These are phyloP conservation scores for Aplocera efformata DNA, from an alignment of 2,888 invertebrate species.

Conservation along the genomic window DNA sequence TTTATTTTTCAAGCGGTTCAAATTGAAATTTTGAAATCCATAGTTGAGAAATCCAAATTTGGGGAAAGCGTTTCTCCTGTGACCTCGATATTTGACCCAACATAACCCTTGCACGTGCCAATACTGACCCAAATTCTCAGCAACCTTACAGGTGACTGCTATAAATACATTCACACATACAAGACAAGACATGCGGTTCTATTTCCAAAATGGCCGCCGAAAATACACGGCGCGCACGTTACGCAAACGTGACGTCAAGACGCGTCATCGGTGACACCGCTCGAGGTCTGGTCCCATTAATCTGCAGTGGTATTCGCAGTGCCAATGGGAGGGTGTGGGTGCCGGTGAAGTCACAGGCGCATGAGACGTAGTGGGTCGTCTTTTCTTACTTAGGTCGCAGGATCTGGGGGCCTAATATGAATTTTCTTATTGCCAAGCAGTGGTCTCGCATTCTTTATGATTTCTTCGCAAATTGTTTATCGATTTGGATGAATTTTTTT, in stretches of 20 bases:
- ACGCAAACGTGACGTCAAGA: conserved; percentile 62
- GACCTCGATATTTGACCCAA: conserved; percentile 11
- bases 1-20: no score
- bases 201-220: conserved; percentile 46
- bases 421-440: no score
- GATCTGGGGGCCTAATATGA: no score
- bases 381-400: no score
- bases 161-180: conserved; percentile 64
- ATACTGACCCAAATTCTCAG: conserved; percentile 18
- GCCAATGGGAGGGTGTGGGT: no score
- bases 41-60: not conserved
- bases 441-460: no score
- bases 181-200: conserved; percentile 52
- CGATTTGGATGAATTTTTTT: no score
- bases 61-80: not conserved
- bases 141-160: conserved; percentile 56
- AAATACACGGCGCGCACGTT: conserved; percentile 39
- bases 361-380: no score
- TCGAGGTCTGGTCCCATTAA: not conserved
- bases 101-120: conserved; percentile 20
- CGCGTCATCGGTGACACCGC: conserved; percentile 48
- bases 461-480: no score
- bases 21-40: no score
- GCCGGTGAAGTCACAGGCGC: no score
- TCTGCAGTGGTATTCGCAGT: no score